phyloP scores from a whole-genome alignment of 2,113 vertebrate genomes.

The Columbina picui region DNA sequence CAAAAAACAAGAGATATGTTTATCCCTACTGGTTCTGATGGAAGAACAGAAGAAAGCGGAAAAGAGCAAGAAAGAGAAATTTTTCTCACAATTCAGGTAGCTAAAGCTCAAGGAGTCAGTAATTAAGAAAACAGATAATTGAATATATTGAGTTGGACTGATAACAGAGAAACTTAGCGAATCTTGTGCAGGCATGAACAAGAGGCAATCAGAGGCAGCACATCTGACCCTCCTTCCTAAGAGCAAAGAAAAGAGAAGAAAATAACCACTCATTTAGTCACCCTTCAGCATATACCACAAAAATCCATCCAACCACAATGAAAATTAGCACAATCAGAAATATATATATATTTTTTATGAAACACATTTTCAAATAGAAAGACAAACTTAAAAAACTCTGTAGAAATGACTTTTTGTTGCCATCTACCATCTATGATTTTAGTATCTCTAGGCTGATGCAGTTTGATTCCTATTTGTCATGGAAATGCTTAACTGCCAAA shows the following conservation, averaged over 20 bases:
- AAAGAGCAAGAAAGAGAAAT: background rate
- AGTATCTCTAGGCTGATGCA: background rate
- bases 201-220: background rate
- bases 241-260: background rate
- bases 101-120: background rate
- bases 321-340: background rate
- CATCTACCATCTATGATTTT: background rate
- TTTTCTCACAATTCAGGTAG: background rate
- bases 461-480: conserved; percentile 13
- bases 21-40: background rate
- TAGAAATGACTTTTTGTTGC: background rate
- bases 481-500: conserved; percentile 32
- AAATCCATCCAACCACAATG: background rate
- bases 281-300: background rate
- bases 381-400: background rate
- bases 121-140: background rate
- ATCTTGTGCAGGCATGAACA: background rate
- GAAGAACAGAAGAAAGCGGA: background rate
- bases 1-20: background rate
- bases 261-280: background rate
- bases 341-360: background rate
- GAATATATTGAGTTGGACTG: background rate
- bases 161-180: background rate
- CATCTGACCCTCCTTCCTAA: background rate
- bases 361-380: background rate